Percentiles rank a stretch among this genome's conserved stretches.
These are phyloP conservation scores for Podiceps cristatus DNA, from an alignment of 2,113 vertebrate species.

Conservation along the genomic window DNA sequence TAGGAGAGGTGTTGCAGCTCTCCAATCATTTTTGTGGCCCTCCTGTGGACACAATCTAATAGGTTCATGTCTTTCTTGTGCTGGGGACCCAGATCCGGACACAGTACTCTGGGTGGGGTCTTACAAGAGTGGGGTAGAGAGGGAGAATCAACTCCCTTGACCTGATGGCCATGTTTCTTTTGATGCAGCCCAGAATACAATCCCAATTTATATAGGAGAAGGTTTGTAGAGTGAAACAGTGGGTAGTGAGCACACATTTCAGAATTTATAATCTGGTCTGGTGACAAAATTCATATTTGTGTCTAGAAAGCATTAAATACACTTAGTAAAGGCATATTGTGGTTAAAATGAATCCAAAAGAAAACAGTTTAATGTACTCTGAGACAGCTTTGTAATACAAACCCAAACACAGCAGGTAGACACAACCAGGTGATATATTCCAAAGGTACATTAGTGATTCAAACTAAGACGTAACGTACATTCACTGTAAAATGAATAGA, in stretches of 20 bases:
- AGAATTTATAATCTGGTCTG: not conserved
- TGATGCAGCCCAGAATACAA: not conserved
- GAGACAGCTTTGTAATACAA: not conserved
- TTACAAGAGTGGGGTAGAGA: not conserved
- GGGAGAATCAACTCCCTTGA: not conserved
- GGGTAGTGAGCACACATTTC: not conserved
- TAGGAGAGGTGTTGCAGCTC: too few species aligned
- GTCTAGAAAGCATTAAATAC: not conserved
- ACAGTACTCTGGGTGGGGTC: fast-evolving
- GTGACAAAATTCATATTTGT: not conserved
- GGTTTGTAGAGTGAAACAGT: not conserved
- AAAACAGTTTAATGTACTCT: not conserved
- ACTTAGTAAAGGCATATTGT: not conserved
- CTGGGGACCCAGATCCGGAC: not conserved
- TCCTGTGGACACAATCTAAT: not conserved
- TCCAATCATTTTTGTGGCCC: fast-evolving
- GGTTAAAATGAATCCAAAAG: not conserved
- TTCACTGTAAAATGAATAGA: not conserved
- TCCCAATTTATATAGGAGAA: fast-evolving
- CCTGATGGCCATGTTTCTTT: not conserved
- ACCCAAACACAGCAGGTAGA: not conserved
- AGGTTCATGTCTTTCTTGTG: not conserved
- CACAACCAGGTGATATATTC: not conserved
- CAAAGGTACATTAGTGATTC: not conserved
- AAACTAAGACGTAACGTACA: not conserved